phyloP scores from a whole-genome alignment of 2,888 invertebrate genomes.

The Caenorhabditis sp. region DNA sequence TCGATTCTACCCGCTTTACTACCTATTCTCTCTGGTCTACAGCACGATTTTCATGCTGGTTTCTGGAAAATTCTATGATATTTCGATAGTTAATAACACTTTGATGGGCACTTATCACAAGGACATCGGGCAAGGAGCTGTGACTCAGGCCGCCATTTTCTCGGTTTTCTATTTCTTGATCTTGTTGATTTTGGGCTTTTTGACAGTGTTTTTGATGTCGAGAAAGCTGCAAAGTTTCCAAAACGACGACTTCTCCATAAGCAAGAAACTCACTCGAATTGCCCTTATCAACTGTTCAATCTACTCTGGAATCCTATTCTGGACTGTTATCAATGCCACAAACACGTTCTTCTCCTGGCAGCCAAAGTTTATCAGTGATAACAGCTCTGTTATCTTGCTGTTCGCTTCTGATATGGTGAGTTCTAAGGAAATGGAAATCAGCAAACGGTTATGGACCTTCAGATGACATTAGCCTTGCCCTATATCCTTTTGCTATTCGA shows the following conservation, averaged over 20 bases:
- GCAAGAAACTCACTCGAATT: background rate
- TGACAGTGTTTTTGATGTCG: background rate
- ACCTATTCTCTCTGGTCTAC: background rate
- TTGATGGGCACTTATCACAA: background rate
- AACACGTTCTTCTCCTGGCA: background rate
- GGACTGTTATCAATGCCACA: background rate
- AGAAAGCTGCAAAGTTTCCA: background rate
- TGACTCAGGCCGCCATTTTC: background rate
- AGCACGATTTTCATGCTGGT: background rate
- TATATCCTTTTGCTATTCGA: background rate
- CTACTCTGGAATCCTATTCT: background rate
- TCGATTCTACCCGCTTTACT: constrained; percentile 2
- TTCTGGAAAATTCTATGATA: background rate
- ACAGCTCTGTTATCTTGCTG: background rate
- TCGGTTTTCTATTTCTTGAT: background rate
- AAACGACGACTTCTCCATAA: background rate
- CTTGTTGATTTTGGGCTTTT: background rate
- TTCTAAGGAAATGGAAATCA: no score
- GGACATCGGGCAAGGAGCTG: background rate
- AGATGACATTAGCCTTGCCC: background rate
- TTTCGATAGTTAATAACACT: background rate
- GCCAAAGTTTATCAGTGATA: background rate
- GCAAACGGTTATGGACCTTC: no score
- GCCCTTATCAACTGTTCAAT: background rate
- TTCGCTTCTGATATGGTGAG: background rate